Evolutionary conservation across 2,113 vertebrate species (phyloP).

Genomic region (Lepus timidus): DNA sequence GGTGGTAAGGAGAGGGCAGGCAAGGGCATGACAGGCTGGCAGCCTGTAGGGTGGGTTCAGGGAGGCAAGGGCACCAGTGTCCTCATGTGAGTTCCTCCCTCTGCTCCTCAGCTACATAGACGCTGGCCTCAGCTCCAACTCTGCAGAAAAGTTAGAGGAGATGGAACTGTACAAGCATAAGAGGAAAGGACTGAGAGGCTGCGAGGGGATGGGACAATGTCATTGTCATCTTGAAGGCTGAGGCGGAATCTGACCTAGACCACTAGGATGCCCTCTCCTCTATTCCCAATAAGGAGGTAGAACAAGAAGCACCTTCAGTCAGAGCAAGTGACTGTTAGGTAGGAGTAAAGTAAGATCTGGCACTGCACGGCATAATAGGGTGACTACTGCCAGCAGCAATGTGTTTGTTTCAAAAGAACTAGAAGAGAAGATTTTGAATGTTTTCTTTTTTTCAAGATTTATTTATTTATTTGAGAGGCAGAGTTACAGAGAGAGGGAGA

Average conservation of each 20-base stretch:
- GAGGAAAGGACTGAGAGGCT: not conserved
- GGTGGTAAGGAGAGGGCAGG: too few relatives aligned
- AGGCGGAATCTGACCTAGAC: not conserved
- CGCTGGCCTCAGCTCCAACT: not conserved
- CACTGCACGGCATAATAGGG: too few relatives aligned
- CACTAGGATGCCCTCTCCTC: not conserved
- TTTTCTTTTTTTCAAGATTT: not conserved
- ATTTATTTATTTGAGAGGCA: too few relatives aligned
- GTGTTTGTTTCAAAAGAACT: not conserved
- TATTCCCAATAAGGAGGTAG: not conserved
- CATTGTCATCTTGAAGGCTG: not conserved
- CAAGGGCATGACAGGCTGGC: not conserved
- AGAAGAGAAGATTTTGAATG: not conserved
- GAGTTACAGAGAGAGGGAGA: too few relatives aligned
- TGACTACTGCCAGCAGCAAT: not conserved
- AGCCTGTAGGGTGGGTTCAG: not conserved
- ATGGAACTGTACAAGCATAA: not conserved
- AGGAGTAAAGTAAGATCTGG: not conserved
- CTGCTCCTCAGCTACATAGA: too few relatives aligned
- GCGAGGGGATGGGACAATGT: not conserved
- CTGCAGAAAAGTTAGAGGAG: not conserved
- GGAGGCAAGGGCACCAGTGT: fast-evolving
- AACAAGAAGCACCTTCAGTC: too few relatives aligned
- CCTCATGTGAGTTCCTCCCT: not conserved
- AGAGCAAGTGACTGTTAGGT: not conserved